Evolutionary conservation across 2,113 vertebrate species (phyloP).

Genomic region (Cryptoleucopteryx plumbea): DNA sequence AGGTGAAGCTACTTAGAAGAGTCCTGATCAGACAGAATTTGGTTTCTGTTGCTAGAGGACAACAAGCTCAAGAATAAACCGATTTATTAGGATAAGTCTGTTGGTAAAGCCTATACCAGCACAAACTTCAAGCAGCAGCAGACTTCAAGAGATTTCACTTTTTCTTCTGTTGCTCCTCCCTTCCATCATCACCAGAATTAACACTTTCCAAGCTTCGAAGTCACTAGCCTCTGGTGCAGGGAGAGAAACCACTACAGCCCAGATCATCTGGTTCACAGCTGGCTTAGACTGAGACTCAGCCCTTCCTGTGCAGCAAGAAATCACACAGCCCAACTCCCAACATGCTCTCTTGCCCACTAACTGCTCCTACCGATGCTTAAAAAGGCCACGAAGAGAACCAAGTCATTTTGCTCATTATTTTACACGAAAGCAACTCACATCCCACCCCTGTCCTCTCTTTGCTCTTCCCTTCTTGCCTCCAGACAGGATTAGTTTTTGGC

Average conservation of each 20-base stretch:
- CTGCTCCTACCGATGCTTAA: not conserved
- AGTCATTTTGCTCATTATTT: not conserved
- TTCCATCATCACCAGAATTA: not conserved
- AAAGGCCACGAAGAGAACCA: not conserved
- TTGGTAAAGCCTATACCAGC: not conserved
- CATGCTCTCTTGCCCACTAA: not conserved
- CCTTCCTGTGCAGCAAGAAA: not conserved
- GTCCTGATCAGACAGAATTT: not conserved
- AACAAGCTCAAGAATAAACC: not conserved
- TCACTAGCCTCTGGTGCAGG: not conserved
- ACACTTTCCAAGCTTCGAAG: not conserved
- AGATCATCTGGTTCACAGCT: not conserved
- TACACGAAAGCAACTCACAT: not conserved
- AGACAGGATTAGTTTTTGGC: not conserved
- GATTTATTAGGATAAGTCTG: not conserved
- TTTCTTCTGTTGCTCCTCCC: not conserved
- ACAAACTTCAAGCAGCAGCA: not conserved
- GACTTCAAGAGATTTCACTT: not conserved
- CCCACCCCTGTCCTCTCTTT: not conserved
- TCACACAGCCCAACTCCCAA: not conserved
- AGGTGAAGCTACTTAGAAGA: not conserved
- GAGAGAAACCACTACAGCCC: not conserved
- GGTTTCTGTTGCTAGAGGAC: not conserved
- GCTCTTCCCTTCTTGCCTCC: not conserved
- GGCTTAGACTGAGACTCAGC: not conserved